phyloP scores from a whole-genome alignment of 2,797 vertebrate genomes.

The Onychomys torridus region DNA sequence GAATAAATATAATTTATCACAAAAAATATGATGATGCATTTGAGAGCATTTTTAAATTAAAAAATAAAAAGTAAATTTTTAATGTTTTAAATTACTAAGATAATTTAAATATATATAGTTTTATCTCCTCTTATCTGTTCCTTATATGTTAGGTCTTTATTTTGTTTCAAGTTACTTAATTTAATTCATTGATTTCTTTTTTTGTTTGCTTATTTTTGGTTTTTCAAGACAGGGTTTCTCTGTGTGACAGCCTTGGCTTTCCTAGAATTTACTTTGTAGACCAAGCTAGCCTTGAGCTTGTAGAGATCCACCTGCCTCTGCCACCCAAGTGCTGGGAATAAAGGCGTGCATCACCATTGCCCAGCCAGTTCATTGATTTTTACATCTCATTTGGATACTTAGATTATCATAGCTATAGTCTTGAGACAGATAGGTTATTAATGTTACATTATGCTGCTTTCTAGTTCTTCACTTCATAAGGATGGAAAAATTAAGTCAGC shows the following conservation, averaged over 20 bases:
- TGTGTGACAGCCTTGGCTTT: neutral
- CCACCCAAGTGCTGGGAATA: neutral
- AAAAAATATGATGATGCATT: neutral
- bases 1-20: neutral
- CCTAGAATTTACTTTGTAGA: neutral
- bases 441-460: neutral
- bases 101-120: neutral
- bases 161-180: neutral
- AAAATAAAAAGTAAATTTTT: neutral
- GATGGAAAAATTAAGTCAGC: neutral
- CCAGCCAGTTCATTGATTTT: neutral
- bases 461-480: neutral
- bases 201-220: no score
- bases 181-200: neutral
- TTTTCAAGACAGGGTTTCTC: neutral
- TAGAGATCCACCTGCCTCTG: neutral
- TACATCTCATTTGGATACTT: neutral
- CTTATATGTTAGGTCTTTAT: no score
- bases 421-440: neutral
- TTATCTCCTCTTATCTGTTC: neutral
- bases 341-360: neutral
- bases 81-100: neutral
- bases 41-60: neutral
- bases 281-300: neutral
- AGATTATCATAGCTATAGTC: neutral